Percentiles rank a stretch among this genome's conserved stretches.
phyloP scores from a whole-genome alignment of 2,888 invertebrate species.

The Strigamia maritima region DNA sequence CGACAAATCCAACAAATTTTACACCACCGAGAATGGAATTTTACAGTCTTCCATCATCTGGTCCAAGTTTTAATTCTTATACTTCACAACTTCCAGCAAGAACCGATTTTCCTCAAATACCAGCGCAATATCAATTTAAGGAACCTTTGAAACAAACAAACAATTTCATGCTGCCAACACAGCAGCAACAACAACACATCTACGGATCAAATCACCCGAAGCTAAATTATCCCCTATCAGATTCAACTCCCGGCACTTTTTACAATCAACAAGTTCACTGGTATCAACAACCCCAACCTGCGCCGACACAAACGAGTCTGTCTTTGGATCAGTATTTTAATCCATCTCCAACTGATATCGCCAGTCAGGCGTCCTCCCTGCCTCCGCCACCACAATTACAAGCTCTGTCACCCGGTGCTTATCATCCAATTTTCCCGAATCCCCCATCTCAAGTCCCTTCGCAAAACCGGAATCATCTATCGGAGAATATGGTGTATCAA shows the following conservation, averaged over 20 bases:
- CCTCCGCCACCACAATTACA: slow-evolving; percentile 26
- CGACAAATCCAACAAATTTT: background rate
- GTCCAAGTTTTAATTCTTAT: background rate
- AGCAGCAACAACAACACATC: background rate
- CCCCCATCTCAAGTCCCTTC: slow-evolving; percentile 42
- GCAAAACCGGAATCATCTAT: slow-evolving; percentile 37
- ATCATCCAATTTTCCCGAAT: slow-evolving; percentile 31
- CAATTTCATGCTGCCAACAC: background rate
- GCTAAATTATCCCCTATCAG: background rate
- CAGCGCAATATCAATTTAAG: background rate
- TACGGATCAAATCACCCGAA: background rate
- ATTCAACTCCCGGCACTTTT: background rate
- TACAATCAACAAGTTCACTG: slow-evolving; percentile 37
- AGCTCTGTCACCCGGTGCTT: slow-evolving; percentile 35
- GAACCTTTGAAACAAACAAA: background rate
- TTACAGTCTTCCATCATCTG: slow-evolving; percentile 38
- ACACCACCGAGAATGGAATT: slow-evolving; percentile 32
- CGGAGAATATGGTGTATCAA: slow-evolving; percentile 36
- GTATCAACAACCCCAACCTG: slow-evolving; percentile 22
- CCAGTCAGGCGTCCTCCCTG: background rate
- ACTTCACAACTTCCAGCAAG: background rate
- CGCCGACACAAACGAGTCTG: background rate
- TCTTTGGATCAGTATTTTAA: slow-evolving; percentile 34
- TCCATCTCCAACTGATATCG: slow-evolving; percentile 3
- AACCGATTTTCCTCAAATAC: slow-evolving; percentile 4